Evolutionary conservation across 2,888 invertebrate genomes (phyloP).

Genomic region (Sinopyrophorus schimmeli): DNA sequence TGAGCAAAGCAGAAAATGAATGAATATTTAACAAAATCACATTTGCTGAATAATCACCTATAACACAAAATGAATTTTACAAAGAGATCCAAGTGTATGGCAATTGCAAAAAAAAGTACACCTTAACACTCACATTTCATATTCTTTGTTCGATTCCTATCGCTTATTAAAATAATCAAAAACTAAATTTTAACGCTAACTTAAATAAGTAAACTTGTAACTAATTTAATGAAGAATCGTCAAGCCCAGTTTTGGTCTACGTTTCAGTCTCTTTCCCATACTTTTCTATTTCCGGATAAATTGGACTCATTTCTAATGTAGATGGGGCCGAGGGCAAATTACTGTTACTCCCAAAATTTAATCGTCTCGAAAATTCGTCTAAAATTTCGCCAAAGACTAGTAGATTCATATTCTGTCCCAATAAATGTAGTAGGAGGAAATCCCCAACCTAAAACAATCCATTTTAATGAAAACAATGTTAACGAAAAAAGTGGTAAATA

Average conservation of each 20-base stretch:
- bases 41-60: slow-evolving; percentile 21
- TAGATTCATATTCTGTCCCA: slow-evolving; percentile 86
- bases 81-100: slow-evolving; percentile 31
- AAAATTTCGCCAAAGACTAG: slow-evolving; percentile 79
- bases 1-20: slow-evolving; percentile 29
- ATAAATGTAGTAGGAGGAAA: slow-evolving; percentile 78
- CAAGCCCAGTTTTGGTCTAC: slow-evolving; percentile 52
- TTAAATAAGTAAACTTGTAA: slow-evolving; percentile 21
- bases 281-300: slow-evolving; percentile 79
- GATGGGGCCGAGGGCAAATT: slow-evolving; percentile 80
- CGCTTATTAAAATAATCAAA: slow-evolving; percentile 7
- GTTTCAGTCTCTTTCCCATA: slow-evolving; percentile 84
- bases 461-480: slow-evolving; percentile 3
- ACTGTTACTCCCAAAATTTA: slow-evolving; percentile 73
- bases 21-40: slow-evolving; percentile 29
- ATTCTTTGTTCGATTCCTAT: slow-evolving; percentile 8
- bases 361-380: slow-evolving; percentile 72
- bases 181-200: slow-evolving; percentile 6
- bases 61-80: slow-evolving; percentile 14
- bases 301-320: slow-evolving; percentile 83
- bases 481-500: not conserved
- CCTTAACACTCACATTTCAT: too few relatives aligned
- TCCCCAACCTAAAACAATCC: slow-evolving; percentile 73
- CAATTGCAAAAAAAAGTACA: slow-evolving; percentile 23
- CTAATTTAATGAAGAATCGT: slow-evolving; percentile 10